Conservation (phyloP, 2,888 invertebrate genomes). For the Mythimna impura region DNA sequence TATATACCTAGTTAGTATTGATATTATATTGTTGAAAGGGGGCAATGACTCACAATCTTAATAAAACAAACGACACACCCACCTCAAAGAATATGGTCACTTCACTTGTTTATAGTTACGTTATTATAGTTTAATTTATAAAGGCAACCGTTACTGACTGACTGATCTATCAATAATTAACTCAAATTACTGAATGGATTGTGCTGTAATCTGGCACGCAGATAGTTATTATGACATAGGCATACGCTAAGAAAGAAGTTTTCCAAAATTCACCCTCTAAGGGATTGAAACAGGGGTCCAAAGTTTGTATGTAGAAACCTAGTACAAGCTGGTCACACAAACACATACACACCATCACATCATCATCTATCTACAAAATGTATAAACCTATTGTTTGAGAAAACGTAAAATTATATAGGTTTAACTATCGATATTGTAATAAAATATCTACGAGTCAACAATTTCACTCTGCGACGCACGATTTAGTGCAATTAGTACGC, state of each 20-base stretch:
- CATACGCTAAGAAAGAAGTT: too few species aligned
- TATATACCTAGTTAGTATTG: constrained; percentile 2
- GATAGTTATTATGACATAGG: too few species aligned
- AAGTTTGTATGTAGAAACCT: too few species aligned
- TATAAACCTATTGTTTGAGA: neutral
- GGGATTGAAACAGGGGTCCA: too few species aligned
- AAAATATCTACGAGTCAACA: neutral
- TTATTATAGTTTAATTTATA: constrained; percentile 13
- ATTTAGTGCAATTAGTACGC: neutral
- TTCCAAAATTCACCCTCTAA: too few species aligned
- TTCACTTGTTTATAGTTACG: constrained; percentile 12
- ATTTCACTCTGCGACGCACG: neutral
- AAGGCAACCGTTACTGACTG: too few species aligned
- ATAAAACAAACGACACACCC: constrained; percentile 56
- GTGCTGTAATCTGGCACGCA: too few species aligned
- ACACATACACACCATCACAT: too few species aligned
- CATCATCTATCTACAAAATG: neutral
- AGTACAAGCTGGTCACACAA: too few species aligned
- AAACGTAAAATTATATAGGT: neutral
- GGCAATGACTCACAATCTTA: constrained; percentile 41
- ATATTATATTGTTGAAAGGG: constrained; percentile 14
- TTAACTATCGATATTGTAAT: neutral
- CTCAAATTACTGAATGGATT: too few species aligned
- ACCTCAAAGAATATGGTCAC: constrained; percentile 4
- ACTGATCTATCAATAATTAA: too few species aligned